These are phyloP conservation scores for Vanacampus margaritifer DNA, from an alignment of 2,113 vertebrate species.

Conservation along the genomic window DNA sequence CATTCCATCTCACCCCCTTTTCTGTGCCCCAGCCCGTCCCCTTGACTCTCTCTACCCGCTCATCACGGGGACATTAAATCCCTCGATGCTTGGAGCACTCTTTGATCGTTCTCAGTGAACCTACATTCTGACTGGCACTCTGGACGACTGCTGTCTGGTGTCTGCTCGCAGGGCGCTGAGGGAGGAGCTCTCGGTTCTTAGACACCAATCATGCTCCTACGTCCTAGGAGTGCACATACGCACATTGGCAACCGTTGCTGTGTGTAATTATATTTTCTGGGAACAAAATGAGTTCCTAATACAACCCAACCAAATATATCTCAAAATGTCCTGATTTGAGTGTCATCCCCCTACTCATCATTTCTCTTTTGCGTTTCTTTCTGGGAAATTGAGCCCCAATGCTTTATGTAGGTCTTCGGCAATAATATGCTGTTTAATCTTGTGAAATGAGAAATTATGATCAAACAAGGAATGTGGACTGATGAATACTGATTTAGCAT, in stretches of 20 bases:
- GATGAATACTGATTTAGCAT: constrained; percentile 60
- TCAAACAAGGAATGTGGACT: constrained; percentile 60
- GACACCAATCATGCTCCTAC: constrained; percentile 4
- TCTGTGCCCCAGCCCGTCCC: constrained; percentile 40
- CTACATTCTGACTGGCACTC: constrained; percentile 48
- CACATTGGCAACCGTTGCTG: constrained; percentile 11
- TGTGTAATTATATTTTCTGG: constrained; percentile 39
- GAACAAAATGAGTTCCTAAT: constrained; percentile 21
- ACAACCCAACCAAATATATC: constrained; percentile 32
- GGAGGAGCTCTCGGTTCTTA: constrained; percentile 25
- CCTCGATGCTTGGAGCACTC: constrained; percentile 55
- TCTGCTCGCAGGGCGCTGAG: constrained; percentile 28
- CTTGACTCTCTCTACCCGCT: constrained; percentile 51
- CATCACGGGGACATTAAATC: constrained; percentile 63
- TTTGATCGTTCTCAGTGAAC: constrained; percentile 62
- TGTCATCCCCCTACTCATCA: background rate
- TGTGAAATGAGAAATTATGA: constrained; percentile 63
- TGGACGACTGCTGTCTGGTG: constrained; percentile 50
- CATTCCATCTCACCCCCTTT: constrained; percentile 47
- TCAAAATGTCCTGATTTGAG: constrained; percentile 20
- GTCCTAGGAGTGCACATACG: constrained; percentile 9
- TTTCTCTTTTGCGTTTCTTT: constrained; percentile 14
- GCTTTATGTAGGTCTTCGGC: constrained; percentile 41
- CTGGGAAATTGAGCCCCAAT: constrained; percentile 24
- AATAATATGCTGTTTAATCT: constrained; percentile 67